Evolutionary conservation across 2,797 vertebrate genomes (phyloP).

Genomic region (Typhlichthys subterraneus): DNA sequence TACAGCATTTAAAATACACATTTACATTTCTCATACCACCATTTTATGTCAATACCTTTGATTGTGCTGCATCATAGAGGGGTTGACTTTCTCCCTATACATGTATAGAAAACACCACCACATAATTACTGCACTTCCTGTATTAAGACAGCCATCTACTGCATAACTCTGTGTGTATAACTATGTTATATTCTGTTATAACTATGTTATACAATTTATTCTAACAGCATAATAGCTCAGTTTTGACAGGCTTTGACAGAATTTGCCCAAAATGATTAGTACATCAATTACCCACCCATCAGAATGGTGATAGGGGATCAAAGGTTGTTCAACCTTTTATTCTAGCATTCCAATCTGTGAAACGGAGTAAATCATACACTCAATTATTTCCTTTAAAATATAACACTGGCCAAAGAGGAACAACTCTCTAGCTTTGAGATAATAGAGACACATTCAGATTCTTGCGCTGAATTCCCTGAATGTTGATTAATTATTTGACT

Average conservation of each 20-base stretch:
- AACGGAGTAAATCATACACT: too few relatives aligned
- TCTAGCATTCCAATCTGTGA: too few relatives aligned
- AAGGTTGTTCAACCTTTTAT: too few relatives aligned
- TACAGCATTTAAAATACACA: conserved; percentile 74
- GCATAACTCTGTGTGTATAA: not conserved
- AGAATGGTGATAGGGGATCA: too few relatives aligned
- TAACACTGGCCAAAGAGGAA: too few relatives aligned
- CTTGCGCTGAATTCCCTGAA: not conserved
- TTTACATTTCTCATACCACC: conserved; percentile 60
- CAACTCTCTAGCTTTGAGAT: too few relatives aligned
- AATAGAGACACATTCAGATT: too few relatives aligned
- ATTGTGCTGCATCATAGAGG: conserved; percentile 64
- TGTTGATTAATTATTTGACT: not conserved
- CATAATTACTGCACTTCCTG: conserved; percentile 4
- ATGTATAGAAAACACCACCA: conserved; percentile 20
- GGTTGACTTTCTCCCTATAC: conserved; percentile 13
- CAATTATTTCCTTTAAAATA: too few relatives aligned
- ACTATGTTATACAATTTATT: not conserved
- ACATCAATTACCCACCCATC: too few relatives aligned
- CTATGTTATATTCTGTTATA: not conserved
- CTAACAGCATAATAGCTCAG: not conserved
- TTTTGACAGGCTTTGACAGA: not conserved
- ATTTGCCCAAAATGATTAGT: not conserved
- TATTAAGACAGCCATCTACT: conserved; percentile 8
- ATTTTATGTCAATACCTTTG: conserved; percentile 34